Base-by-base conservation (phyloP, 2,888 invertebrate species). In the Netelia virgata region DNA sequence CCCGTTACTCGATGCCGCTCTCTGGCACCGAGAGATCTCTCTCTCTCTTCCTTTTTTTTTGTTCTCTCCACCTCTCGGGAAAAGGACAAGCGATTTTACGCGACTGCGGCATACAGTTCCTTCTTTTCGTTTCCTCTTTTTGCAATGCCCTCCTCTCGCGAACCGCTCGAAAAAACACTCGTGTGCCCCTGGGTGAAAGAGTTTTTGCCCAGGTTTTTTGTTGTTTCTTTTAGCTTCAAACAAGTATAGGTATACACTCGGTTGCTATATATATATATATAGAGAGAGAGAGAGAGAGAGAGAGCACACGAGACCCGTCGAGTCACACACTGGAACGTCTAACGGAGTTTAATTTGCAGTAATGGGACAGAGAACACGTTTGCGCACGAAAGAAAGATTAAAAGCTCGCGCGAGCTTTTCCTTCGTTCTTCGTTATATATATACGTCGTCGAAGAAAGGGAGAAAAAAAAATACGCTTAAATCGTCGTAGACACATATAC, bases 331-430 rank as follows among this genome's bases (percentile, higher is more conserved):
- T 66, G 80, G 73, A 82, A 75, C 78, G 81, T 64, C 80, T 69
- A 85, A 78, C 76, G 72, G 82, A 82, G 80, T 86, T 84, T 87
- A 84, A 87, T 86, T 86, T 87, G 80, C 82, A 82, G 82, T 87
- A 86, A 86, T 86, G 78, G 75, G 72, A 66, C 18, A 57, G 64
- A 73, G 61, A 72, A 63, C 64, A 79, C 68, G 57, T 74, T 81
- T 53, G 69, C 66, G 23, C 50, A 68, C 59, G 72, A 73, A 47
- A 76, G 76, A 81, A 83, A 81, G 79, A 86, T 83, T 86, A 82
- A 85, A 81, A 81, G 81, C 78, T 75, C 72, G 43, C 68, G 47
- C 47, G 14, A 47, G 47, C 14, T 47, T 14, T 14, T 61, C 28
- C 61, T 23, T 61, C 20, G 20, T 20, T 61, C 61, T 61, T 11